phyloP scores from a whole-genome alignment of 2,113 vertebrate genomes.

The Ancistrus triradiatus region DNA sequence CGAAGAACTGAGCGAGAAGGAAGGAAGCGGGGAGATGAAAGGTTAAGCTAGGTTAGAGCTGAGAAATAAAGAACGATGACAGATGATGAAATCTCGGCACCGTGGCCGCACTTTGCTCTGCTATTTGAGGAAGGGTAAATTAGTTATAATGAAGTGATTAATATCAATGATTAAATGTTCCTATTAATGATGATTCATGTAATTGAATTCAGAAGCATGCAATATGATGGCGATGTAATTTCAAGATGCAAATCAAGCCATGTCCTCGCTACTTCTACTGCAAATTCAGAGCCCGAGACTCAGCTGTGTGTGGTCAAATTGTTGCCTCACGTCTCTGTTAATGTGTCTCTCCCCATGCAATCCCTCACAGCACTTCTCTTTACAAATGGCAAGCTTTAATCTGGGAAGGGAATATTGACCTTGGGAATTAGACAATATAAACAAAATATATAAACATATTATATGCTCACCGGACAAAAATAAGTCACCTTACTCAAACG shows the following conservation, averaged over 20 bases:
- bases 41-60: neutral
- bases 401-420: too few species aligned
- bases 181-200: slow-evolving; percentile 61
- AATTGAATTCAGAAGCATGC: slow-evolving; percentile 60
- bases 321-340: too few species aligned
- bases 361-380: neutral
- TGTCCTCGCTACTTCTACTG: neutral
- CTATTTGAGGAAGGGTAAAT: slow-evolving; percentile 46
- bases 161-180: slow-evolving; percentile 65
- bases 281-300: neutral
- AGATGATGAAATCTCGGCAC: slow-evolving; percentile 53
- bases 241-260: slow-evolving; percentile 53
- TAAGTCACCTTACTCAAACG: too few species aligned
- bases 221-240: slow-evolving; percentile 52
- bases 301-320: too few species aligned
- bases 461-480: too few species aligned
- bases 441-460: too few species aligned
- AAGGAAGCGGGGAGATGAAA: neutral
- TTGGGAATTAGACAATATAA: too few species aligned
- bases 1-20: neutral
- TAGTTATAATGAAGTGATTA: slow-evolving; percentile 62
- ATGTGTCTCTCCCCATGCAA: neutral
- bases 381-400: too few species aligned
- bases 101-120: slow-evolving; percentile 38
- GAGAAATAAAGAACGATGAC: slow-evolving; percentile 47